phyloP scores from a whole-genome alignment of 2,113 vertebrate genomes.

The Bothrops jararaca region DNA sequence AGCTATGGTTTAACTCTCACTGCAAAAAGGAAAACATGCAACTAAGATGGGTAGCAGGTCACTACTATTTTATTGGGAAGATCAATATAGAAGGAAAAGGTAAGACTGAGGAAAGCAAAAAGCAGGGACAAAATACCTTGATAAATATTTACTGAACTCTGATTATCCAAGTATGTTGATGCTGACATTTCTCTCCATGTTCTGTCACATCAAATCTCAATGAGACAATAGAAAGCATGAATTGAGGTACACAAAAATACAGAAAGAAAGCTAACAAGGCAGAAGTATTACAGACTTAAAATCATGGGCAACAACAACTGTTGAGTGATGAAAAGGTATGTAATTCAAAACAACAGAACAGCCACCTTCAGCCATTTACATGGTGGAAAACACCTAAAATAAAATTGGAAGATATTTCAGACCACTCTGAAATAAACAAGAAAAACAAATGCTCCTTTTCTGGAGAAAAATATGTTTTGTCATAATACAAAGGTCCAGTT shows the following conservation, averaged over 20 bases:
- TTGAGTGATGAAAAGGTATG: neutral
- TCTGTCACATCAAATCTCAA: neutral
- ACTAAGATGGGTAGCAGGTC: neutral
- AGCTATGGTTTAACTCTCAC: conserved; percentile 8
- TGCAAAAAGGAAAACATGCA: conserved; percentile 26
- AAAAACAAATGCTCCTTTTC: neutral
- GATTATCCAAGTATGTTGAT: neutral
- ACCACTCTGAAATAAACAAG: neutral
- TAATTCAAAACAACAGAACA: neutral
- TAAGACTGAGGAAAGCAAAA: neutral
- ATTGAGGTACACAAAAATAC: neutral
- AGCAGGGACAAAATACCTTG: neutral
- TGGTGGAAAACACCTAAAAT: neutral
- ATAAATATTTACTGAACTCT: neutral
- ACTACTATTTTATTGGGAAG: conserved; percentile 14
- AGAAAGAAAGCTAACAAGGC: neutral
- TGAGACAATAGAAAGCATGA: neutral
- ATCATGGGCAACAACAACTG: neutral
- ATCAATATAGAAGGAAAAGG: neutral
- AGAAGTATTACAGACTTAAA: neutral
- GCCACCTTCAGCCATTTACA: neutral
- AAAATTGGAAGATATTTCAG: neutral
- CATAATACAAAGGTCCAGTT: neutral
- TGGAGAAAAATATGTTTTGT: neutral
- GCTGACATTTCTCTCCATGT: neutral